These are phyloP conservation scores for Glaucopsyche alexis DNA, from an alignment of 2,888 invertebrate genomes.

Conservation along the genomic window DNA sequence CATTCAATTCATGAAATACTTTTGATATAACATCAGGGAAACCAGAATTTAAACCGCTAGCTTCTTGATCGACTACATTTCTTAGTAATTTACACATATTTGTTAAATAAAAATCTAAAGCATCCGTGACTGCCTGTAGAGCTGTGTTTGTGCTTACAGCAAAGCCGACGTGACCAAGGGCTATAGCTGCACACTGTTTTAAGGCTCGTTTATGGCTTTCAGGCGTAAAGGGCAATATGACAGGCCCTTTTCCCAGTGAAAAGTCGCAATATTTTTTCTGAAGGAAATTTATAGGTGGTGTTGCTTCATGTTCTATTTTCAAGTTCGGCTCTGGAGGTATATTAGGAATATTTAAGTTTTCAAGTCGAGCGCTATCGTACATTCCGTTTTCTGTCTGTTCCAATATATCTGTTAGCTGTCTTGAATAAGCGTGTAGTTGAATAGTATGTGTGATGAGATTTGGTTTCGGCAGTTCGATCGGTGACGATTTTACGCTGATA, in stretches of 20 bases:
- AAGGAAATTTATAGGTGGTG: constrained; percentile 64
- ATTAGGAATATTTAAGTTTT: constrained; percentile 57
- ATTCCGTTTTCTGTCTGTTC: constrained; percentile 63
- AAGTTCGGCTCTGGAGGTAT: constrained; percentile 60
- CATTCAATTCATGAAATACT: constrained; percentile 68
- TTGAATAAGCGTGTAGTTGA: constrained; percentile 62
- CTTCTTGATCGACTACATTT: constrained; percentile 66
- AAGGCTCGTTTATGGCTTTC: constrained; percentile 71
- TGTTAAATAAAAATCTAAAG: constrained; percentile 64
- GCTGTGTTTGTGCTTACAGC: constrained; percentile 64
- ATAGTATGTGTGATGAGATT: constrained; percentile 74
- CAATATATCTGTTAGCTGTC: constrained; percentile 60
- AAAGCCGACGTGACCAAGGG: constrained; percentile 67
- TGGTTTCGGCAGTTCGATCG: constrained; percentile 66
- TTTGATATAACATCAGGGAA: constrained; percentile 72
- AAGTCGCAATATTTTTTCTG: constrained; percentile 70
- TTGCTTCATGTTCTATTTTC: constrained; percentile 58
- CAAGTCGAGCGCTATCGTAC: constrained; percentile 59
- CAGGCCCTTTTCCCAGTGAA: constrained; percentile 65
- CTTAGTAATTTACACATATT: constrained; percentile 71
- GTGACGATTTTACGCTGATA: constrained; percentile 68
- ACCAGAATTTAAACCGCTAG: constrained; percentile 63
- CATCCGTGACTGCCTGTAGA: constrained; percentile 62
- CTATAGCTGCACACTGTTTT: constrained; percentile 68
- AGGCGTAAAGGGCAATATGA: constrained; percentile 67